A percentile compares a stretch with the other conserved stretches of the same genome.
Evolutionary conservation across 2,888 invertebrate genomes (phyloP).

Genomic region (Oasisia sp.): DNA sequence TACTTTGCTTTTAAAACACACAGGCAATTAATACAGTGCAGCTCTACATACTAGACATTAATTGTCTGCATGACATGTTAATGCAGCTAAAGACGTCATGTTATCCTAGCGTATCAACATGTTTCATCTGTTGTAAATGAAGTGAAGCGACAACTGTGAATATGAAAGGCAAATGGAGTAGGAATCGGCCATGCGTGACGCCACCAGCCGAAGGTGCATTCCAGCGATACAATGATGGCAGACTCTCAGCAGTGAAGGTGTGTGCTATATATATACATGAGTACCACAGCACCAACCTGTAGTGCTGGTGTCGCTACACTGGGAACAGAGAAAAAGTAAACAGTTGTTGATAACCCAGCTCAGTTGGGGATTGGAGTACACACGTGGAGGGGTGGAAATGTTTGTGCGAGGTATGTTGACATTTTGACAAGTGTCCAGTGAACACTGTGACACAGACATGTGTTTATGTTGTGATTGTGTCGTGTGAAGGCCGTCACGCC

Average conservation of each 20-base stretch:
- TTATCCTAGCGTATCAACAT: background rate
- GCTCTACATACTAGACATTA: background rate
- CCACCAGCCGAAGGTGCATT: background rate
- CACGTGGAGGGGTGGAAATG: background rate
- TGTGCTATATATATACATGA: background rate
- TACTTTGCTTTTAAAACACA: no score
- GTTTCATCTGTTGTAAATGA: background rate
- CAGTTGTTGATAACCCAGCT: background rate
- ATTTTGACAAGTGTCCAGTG: background rate
- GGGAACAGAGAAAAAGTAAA: background rate
- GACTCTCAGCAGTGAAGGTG: background rate
- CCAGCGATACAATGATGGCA: background rate
- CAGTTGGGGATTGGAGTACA: background rate
- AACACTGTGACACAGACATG: background rate
- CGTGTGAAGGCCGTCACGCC: background rate
- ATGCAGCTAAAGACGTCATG: background rate
- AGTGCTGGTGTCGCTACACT: background rate
- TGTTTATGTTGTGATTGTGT: background rate
- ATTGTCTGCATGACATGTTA: background rate
- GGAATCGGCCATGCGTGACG: background rate
- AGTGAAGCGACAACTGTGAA: background rate
- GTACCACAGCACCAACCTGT: background rate
- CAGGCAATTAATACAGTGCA: background rate
- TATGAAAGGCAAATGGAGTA: background rate
- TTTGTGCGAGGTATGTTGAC: background rate